A percentile compares a stretch with the other conserved stretches of the same genome.
Evolutionary conservation across 2,797 vertebrate species (phyloP).

Genomic region (Notoglanidium macrostoma): DNA sequence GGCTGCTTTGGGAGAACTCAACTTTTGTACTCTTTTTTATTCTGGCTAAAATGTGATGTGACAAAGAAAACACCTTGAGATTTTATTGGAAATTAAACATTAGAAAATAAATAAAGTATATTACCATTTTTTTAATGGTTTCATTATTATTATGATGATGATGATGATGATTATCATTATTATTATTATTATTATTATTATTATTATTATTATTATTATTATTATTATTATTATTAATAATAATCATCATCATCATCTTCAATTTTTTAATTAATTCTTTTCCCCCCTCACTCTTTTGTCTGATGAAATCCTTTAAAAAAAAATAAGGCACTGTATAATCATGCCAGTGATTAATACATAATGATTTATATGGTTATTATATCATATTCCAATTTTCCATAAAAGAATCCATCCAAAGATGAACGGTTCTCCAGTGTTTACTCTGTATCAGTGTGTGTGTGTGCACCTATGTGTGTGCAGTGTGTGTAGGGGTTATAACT

Average conservation of each 20-base stretch:
- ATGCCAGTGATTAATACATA: not conserved
- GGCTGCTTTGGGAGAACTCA: not conserved
- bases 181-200: too few relatives aligned
- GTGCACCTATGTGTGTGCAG: not conserved
- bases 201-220: not conserved
- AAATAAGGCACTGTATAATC: not conserved
- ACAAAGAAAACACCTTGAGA: not conserved
- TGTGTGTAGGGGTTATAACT: not conserved
- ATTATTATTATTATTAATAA: not conserved
- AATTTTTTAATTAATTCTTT: too few relatives aligned
- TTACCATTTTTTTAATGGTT: not conserved
- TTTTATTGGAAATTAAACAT: not conserved
- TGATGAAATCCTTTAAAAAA: not conserved
- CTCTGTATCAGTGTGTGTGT: slow-evolving; percentile 1
- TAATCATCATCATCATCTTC: not conserved
- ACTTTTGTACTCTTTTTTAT: not conserved
- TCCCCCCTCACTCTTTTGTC: not conserved
- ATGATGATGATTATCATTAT: not conserved
- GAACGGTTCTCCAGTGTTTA: not conserved
- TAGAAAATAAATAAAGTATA: not conserved
- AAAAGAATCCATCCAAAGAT: too few relatives aligned
- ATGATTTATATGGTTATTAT: not conserved
- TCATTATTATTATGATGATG: not conserved
- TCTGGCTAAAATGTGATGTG: not conserved
- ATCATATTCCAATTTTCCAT: not conserved